Evolutionary conservation across 1,140 invertebrate species (phyloP), one percentile per base, ranked within the genome.

Genomic region (Achatina immaculata): DNA sequence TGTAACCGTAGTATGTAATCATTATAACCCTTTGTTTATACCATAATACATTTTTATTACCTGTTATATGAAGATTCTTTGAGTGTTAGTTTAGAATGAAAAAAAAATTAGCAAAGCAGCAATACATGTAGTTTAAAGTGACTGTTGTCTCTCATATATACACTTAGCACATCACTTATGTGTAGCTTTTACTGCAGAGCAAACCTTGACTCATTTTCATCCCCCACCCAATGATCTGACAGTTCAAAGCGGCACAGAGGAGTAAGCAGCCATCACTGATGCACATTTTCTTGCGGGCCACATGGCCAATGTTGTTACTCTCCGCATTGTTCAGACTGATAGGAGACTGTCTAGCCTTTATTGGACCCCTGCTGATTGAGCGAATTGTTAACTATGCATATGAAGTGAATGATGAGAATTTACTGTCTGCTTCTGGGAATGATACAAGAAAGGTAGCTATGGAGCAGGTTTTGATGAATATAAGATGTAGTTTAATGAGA

Each of bases 241-340:
- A 88, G 86, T 81, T 74, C 34, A 85, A 85, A 76, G 84, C 85
- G 43, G 73, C 80, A 36, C 79, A 84, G 36, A 81, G 80, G 21
- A 83, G 83, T 4, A n/a, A 80, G 43, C 55, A 79, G 4, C 86
- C 86, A 7, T 89, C 89, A 14, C 82, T 90, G 38, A 86, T 85
- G 71, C 84, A 81, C 38, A 84, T 82, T 36, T 95, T 95, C 86
- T 91, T 94, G 85, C 92, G 91, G 85, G 94, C 96, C 3, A 97
- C 97, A 89, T 96, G 96, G 68, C 93, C 94, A 3, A 94, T 95
- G 62, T 97, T 98, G 88, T 71, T 96, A 34, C 89, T 95, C 36
- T 95, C 95, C 42, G 95, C 95, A 3, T 80, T 95, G 94, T 92
- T 95, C 78, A 95, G 96, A 87, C 88, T 97, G 36, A 88, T 94